Percentiles rank a stretch among this genome's conserved stretches.
Evolutionary conservation across 1,140 invertebrate species (phyloP).

Genomic region (Platyura marginata): DNA sequence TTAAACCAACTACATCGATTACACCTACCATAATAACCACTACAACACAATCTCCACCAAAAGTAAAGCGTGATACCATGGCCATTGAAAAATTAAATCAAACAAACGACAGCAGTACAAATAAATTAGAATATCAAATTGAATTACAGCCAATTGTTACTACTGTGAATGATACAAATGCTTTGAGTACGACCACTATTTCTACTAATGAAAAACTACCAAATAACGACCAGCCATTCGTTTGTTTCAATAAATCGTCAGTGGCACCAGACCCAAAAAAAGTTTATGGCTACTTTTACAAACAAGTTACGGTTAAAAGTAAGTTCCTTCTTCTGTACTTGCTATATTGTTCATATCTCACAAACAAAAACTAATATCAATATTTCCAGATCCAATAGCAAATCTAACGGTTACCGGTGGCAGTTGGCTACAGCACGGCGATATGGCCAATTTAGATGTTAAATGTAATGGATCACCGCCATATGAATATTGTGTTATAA

Average conservation of each 20-base stretch:
- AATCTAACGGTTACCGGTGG: conserved; percentile 45
- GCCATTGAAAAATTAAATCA: neutral
- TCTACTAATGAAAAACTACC: conserved; percentile 10
- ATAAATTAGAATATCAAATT: conserved; percentile 10
- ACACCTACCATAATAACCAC: conserved; percentile 8
- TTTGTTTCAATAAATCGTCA: conserved; percentile 37
- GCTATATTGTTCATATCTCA: neutral
- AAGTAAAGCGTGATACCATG: conserved; percentile 7
- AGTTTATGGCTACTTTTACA: conserved; percentile 53
- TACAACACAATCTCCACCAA: conserved; percentile 7
- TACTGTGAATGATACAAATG: conserved; percentile 13
- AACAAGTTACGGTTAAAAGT: conserved; percentile 40
- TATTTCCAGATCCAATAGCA: conserved; percentile 38
- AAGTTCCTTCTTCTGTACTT: conserved; percentile 5
- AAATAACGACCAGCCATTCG: conserved; percentile 26
- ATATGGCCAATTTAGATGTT: conserved; percentile 47
- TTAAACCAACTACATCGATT: conserved; percentile 7
- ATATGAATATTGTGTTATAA: conserved; percentile 42
- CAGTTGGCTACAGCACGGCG: conserved; percentile 63
- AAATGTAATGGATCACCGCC: conserved; percentile 51
- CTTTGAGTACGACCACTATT: conserved; percentile 15
- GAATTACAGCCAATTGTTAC: conserved; percentile 14
- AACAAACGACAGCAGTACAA: conserved; percentile 6
- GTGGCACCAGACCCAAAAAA: conserved; percentile 41
- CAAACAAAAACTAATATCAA: conserved; percentile 3